Percentiles rank a stretch among this genome's conserved stretches.
phyloP scores from a whole-genome alignment of 2,113 vertebrate species.

The Lamprotornis superbus region DNA sequence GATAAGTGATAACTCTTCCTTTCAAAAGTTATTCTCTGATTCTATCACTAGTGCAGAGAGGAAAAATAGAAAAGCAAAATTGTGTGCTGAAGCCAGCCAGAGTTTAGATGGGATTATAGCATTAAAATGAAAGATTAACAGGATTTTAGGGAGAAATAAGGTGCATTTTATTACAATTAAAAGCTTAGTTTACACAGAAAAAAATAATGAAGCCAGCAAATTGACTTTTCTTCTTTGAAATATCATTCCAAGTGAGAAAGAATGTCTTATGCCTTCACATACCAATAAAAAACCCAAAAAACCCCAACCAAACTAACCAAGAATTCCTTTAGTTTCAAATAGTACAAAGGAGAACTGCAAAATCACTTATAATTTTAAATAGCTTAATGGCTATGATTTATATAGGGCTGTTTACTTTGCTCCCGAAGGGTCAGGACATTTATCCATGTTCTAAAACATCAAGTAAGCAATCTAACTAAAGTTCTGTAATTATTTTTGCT shows the following conservation, averaged over 20 bases:
- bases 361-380: neutral
- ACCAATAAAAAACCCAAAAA: too few relatives aligned
- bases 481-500: neutral
- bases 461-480: neutral
- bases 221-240: neutral
- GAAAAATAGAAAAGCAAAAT: rapidly evolving
- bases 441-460: neutral
- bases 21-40: neutral
- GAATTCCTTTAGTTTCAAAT: neutral
- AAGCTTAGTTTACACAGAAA: neutral
- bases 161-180: neutral
- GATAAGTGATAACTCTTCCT: neutral
- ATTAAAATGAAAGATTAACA: neutral
- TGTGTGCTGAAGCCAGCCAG: neutral
- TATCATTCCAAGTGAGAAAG: neutral
- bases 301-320: neutral
- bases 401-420: neutral
- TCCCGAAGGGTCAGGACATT: neutral
- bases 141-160: neutral
- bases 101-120: neutral
- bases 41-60: neutral
- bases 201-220: neutral
- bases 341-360: neutral
- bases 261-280: neutral
- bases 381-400: neutral